Conservation (phyloP, 2,113 vertebrate genomes). For the Clarias magur region DNA sequence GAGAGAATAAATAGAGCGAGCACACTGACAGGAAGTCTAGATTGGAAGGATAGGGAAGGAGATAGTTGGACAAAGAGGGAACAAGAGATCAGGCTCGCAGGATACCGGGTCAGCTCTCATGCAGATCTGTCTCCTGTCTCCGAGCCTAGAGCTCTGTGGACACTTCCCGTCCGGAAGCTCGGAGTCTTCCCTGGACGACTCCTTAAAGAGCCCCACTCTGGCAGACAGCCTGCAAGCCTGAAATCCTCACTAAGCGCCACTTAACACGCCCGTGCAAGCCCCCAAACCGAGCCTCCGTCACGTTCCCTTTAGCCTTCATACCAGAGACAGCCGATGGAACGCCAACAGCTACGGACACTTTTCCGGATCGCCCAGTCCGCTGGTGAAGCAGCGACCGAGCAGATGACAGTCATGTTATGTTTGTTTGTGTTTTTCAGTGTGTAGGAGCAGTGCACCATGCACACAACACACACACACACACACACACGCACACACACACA, state of each 20-base stretch:
- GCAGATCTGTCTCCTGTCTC: constrained; percentile 26
- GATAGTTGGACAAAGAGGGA: constrained; percentile 19
- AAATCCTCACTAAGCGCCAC: constrained; percentile 31
- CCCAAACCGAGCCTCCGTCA: constrained; percentile 18
- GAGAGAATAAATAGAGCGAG: constrained; percentile 2
- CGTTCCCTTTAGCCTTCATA: not conserved
- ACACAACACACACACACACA: not conserved
- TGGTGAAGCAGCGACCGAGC: not conserved
- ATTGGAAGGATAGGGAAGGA: constrained; percentile 9
- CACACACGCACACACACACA: not conserved
- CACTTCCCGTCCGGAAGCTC: constrained; percentile 43
- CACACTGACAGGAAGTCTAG: not conserved
- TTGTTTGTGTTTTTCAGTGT: not conserved
- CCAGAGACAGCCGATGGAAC: constrained; percentile 1
- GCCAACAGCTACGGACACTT: constrained; percentile 20
- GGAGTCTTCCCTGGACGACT: constrained; percentile 26
- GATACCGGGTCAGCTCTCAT: constrained; percentile 38
- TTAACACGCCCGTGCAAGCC: constrained; percentile 12
- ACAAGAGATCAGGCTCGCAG: constrained; percentile 20
- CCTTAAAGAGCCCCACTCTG: constrained; percentile 22
- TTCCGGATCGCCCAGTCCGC: constrained; percentile 35
- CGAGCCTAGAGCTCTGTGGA: not conserved
- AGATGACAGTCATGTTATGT: not conserved
- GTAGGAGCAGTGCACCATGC: not conserved
- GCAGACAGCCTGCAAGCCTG: constrained; percentile 24